These are phyloP conservation scores for Electrona antarctica DNA, from an alignment of 2,113 vertebrate genomes.

Conservation along the genomic window DNA sequence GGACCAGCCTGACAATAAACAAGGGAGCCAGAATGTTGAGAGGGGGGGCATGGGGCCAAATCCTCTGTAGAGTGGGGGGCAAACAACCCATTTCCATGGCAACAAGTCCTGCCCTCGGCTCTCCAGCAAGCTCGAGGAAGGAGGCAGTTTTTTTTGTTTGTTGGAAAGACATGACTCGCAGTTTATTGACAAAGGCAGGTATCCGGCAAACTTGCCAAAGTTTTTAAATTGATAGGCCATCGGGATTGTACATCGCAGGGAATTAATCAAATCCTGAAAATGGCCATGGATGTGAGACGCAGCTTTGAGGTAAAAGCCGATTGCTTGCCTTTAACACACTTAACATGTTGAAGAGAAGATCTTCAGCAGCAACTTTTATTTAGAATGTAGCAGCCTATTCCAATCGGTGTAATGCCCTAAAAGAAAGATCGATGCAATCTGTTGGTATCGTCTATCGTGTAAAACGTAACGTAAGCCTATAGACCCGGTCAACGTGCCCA, in stretches of 20 bases:
- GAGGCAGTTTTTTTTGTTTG: slow-evolving; percentile 54
- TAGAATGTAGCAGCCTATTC: background rate
- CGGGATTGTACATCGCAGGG: slow-evolving; percentile 49
- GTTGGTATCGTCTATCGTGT: background rate
- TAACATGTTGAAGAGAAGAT: slow-evolving; percentile 8
- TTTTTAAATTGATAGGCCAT: slow-evolving; percentile 37
- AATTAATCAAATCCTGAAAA: slow-evolving; percentile 61
- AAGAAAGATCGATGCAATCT: background rate
- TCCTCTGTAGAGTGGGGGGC: slow-evolving; percentile 64
- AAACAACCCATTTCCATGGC: slow-evolving; percentile 75
- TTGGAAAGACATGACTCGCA: slow-evolving; percentile 73
- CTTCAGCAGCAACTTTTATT: slow-evolving; percentile 12
- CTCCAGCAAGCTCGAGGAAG: slow-evolving; percentile 60
- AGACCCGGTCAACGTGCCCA: slow-evolving; percentile 57
- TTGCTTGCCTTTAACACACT: slow-evolving; percentile 12
- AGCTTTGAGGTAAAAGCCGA: slow-evolving; percentile 73
- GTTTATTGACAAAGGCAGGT: slow-evolving; percentile 65
- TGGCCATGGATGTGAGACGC: slow-evolving; percentile 62
- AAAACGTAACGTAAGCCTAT: background rate
- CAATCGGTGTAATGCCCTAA: background rate
- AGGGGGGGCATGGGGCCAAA: slow-evolving; percentile 42
- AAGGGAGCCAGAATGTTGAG: slow-evolving; percentile 58
- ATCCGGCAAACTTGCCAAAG: slow-evolving; percentile 45
- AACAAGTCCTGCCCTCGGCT: slow-evolving; percentile 77
- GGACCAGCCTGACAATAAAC: slow-evolving; percentile 63